A percentile compares a stretch with the other conserved stretches of the same genome.
phyloP scores from a whole-genome alignment of 2,797 vertebrate genomes.

The Oreortyx pictus region DNA sequence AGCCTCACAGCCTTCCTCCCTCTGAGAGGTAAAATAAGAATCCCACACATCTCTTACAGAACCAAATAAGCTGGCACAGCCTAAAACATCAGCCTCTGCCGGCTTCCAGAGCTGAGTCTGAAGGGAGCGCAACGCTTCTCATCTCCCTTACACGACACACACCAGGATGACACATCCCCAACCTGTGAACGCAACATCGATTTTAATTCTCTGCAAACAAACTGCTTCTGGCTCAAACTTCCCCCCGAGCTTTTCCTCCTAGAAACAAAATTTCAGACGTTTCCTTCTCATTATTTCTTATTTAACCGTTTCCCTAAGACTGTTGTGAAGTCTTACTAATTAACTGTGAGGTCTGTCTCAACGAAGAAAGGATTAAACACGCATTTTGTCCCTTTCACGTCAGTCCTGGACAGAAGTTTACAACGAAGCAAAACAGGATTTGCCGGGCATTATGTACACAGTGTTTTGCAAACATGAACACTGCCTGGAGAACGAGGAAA shows the following conservation, averaged over 20 bases:
- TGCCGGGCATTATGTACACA: neutral
- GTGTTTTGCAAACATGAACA: neutral
- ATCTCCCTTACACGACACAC: neutral
- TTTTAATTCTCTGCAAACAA: conserved; percentile 21
- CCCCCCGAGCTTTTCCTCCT: neutral
- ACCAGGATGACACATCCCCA: neutral
- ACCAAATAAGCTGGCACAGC: neutral
- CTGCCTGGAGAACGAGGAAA: conserved; percentile 17
- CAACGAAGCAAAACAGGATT: neutral
- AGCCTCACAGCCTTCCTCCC: neutral
- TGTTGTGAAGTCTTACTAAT: neutral
- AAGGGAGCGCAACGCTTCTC: neutral
- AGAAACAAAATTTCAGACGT: neutral
- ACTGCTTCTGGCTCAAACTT: neutral
- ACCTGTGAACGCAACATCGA: neutral
- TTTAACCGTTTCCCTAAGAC: neutral
- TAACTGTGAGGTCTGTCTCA: neutral
- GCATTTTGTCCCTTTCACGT: neutral
- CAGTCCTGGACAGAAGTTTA: neutral
- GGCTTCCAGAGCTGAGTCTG: neutral
- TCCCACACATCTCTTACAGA: neutral
- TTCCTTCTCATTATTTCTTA: neutral
- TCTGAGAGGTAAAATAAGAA: neutral
- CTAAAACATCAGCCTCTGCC: neutral
- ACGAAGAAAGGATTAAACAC: neutral